Percentiles rank a stretch among this genome's conserved stretches.
phyloP scores from a whole-genome alignment of 1,140 invertebrate species.

The Panagrolaimus sp. region DNA sequence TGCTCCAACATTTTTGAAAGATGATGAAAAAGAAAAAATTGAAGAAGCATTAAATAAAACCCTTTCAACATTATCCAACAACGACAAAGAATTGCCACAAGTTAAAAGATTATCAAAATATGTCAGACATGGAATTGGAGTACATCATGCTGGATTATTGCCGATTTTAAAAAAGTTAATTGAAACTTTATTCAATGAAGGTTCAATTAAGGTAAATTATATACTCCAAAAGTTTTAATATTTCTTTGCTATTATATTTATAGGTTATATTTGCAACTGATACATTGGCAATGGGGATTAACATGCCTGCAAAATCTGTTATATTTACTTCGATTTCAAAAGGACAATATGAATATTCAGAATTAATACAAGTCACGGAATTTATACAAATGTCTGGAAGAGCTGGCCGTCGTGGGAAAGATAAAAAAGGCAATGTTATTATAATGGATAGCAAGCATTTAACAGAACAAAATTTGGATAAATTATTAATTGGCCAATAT shows the following conservation, averaged over 20 bases:
- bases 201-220: conserved; percentile 73
- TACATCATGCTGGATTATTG: conserved; percentile 86
- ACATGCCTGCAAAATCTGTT: conserved; percentile 98
- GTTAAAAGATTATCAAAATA: conserved; percentile 86
- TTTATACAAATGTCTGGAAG: conserved; percentile 99
- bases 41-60: conserved; percentile 97
- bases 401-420: conserved; percentile 89
- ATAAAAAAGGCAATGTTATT: conserved; percentile 96
- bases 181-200: conserved; percentile 95
- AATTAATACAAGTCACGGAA: conserved; percentile 77
- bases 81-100: conserved; percentile 88
- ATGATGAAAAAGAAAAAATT: conserved; percentile 83
- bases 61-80: conserved; percentile 86
- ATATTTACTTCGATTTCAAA: conserved; percentile 89
- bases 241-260: too few species aligned
- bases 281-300: conserved; percentile 98
- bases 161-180: conserved; percentile 98
- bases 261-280: conserved; percentile 87
- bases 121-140: conserved; percentile 87
- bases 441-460: conserved; percentile 97
- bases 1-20: conserved; percentile 90
- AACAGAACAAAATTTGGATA: conserved; percentile 73
- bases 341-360: conserved; percentile 93
- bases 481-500: conserved; percentile 80
- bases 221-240: too few species aligned